Conservation (phyloP, 2,113 vertebrate species). For the Plotosus lineatus region DNA sequence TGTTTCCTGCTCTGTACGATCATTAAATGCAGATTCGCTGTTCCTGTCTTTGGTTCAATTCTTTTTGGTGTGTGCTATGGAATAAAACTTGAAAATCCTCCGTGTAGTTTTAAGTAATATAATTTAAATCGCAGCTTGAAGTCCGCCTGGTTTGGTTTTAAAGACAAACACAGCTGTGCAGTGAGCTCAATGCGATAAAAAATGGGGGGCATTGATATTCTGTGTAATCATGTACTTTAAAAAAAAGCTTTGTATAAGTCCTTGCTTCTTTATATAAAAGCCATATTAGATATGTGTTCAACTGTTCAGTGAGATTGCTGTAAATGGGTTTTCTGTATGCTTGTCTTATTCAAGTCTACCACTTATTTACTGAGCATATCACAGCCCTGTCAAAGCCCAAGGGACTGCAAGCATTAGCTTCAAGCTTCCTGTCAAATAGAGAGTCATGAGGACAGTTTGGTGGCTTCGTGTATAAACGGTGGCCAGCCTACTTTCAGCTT, state of each 20-base stretch:
- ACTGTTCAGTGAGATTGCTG: neutral
- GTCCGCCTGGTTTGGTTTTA: neutral
- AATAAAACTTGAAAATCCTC: neutral
- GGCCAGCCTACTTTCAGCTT: slow-evolving; percentile 55
- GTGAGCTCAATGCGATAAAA: neutral
- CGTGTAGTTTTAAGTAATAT: neutral
- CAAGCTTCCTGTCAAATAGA: slow-evolving; percentile 47
- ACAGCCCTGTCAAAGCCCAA: slow-evolving; percentile 16
- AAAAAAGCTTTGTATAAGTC: slow-evolving; percentile 19
- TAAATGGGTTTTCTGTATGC: slow-evolving; percentile 14
- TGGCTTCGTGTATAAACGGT: slow-evolving; percentile 49
- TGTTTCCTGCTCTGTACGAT: slow-evolving; percentile 22
- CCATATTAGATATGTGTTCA: slow-evolving; percentile 12
- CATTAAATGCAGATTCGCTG: slow-evolving; percentile 11
- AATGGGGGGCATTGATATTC: neutral
- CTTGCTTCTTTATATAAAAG: slow-evolving; percentile 23
- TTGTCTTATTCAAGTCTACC: slow-evolving; percentile 23
- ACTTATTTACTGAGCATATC: slow-evolving; percentile 11
- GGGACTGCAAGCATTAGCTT: slow-evolving; percentile 29
- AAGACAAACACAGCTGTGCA: slow-evolving; percentile 22
- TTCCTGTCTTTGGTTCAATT: slow-evolving; percentile 11
- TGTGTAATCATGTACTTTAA: neutral
- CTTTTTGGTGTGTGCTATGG: neutral
- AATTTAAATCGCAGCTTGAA: neutral
- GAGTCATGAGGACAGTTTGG: slow-evolving; percentile 46